phyloP scores from a whole-genome alignment of 2,113 vertebrate species.

The Plotosus lineatus region DNA sequence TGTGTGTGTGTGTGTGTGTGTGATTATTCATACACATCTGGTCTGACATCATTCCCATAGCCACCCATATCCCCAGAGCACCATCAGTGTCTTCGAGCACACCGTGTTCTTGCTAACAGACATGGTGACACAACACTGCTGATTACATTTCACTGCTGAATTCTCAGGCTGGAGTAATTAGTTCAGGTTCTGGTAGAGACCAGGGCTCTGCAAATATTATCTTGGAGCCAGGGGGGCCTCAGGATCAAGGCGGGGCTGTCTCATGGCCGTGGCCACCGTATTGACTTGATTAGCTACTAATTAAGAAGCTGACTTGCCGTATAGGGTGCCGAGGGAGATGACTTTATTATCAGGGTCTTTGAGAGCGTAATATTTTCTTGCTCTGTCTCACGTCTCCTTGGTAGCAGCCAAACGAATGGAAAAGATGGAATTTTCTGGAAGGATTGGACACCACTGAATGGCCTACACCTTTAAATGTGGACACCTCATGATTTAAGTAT shows the following conservation, averaged over 20 bases:
- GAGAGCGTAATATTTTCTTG: constrained; percentile 86
- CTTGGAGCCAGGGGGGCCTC: constrained; percentile 12
- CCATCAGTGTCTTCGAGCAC: constrained; percentile 13
- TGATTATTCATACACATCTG: constrained; percentile 45
- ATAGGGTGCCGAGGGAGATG: constrained; percentile 74
- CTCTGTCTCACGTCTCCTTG: constrained; percentile 77
- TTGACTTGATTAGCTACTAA: constrained; percentile 96
- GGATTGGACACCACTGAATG: constrained; percentile 40
- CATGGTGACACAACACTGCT: constrained; percentile 9
- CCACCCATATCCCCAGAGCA: background rate
- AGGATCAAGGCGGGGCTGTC: constrained; percentile 33
- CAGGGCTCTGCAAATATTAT: constrained; percentile 39
- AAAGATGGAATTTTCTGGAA: constrained; percentile 67
- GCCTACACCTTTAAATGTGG: background rate
- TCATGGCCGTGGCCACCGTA: constrained; percentile 73
- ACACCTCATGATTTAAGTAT: background rate
- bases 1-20: constrained; percentile 34
- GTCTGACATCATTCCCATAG: constrained; percentile 23
- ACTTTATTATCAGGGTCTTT: constrained; percentile 85
- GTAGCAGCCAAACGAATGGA: constrained; percentile 67
- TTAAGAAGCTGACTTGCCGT: constrained; percentile 86
- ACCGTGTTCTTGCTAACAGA: constrained; percentile 19
- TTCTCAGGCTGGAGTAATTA: constrained; percentile 47
- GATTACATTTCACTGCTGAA: constrained; percentile 39
- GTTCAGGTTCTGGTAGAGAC: constrained; percentile 16